These are phyloP conservation scores for Spisula subtruncata DNA, from an alignment of 2,888 invertebrate species.

Conservation along the genomic window DNA sequence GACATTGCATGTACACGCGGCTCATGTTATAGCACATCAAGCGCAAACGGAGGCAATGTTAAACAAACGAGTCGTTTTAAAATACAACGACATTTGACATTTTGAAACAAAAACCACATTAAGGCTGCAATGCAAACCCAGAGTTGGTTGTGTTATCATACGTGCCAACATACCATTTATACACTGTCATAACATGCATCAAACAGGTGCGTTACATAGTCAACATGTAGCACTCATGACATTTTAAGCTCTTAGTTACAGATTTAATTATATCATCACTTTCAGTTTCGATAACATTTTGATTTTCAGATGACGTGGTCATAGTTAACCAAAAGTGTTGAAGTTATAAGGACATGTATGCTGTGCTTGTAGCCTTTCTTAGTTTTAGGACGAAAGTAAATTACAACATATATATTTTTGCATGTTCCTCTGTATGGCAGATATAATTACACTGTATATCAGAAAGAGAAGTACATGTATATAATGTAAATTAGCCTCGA, in stretches of 20 bases:
- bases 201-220: background rate
- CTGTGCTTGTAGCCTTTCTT: no score
- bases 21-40: background rate
- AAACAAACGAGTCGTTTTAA: background rate
- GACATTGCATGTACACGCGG: background rate
- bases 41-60: constrained; percentile 8
- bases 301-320: no score
- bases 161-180: constrained; percentile 1
- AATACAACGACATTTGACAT: constrained; percentile 20
- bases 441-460: no score
- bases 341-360: no score
- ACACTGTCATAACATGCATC: background rate
- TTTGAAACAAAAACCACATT: background rate
- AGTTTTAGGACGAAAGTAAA: no score
- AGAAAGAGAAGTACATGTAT: no score
- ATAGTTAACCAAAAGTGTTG: no score
- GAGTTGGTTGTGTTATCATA: background rate
- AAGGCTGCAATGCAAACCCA: background rate
- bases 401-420: no score
- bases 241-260: background rate
- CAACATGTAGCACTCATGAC: background rate
- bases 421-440: no score
- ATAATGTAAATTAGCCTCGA: no score
- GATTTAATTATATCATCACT: background rate
- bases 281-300: no score